A percentile compares a stretch with the other conserved stretches of the same genome.
These are phyloP conservation scores for Procambarus clarkii DNA, from an alignment of 1,140 invertebrate species.

Conservation along the genomic window DNA sequence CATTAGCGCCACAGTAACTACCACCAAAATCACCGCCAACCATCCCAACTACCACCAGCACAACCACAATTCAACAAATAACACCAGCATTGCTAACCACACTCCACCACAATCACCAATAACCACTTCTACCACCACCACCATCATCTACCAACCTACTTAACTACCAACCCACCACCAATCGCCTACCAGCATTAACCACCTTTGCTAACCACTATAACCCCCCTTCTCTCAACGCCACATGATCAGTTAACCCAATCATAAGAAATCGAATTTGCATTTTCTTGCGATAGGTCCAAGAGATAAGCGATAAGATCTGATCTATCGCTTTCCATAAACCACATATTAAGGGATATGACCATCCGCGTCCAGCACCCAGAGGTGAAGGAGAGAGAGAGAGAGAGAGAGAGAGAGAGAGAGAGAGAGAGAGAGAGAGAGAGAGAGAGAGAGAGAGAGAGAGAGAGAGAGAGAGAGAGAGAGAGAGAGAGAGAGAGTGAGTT, in stretches of 20 bases:
- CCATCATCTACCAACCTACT: no score
- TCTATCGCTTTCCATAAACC: slow-evolving; percentile 34
- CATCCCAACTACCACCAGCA: no score
- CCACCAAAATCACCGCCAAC: no score
- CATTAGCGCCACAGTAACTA: no score
- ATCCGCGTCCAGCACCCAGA: background rate
- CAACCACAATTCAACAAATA: no score
- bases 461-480: background rate
- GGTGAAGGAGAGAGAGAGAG: background rate
- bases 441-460: background rate
- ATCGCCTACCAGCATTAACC: no score
- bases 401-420: slow-evolving; percentile 2
- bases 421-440: background rate
- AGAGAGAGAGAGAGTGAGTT: no score
- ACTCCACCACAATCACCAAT: no score
- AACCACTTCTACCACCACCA: no score
- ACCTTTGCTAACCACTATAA: no score
- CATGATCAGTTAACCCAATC: background rate
- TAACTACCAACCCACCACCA: no score
- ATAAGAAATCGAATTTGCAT: background rate
- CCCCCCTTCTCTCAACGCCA: background rate
- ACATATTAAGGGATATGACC: slow-evolving; percentile 6
- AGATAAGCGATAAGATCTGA: slow-evolving; percentile 30
- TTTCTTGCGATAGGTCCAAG: background rate
- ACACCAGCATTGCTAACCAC: no score